Evolutionary conservation across 1,140 invertebrate genomes (phyloP), one percentile per base, ranked within the genome.

Genomic region (Patella vulgata): DNA sequence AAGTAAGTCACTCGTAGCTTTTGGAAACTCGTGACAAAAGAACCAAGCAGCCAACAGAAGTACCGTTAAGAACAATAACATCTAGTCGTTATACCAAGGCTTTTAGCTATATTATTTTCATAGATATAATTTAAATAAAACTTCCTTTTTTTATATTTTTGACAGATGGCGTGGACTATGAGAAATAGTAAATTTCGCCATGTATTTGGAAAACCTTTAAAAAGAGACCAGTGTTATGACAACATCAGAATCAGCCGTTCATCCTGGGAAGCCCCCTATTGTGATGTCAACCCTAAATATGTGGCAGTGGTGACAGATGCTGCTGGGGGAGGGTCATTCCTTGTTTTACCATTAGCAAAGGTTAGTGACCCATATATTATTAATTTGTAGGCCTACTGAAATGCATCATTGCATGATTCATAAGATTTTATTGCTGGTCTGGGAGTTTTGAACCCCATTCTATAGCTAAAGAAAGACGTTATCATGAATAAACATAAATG

Each of bases 291-390:
- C 87, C 96, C 97, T 21, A 99, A 99, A 86, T 99, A 98, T 86
- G 87, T 99, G 71, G 98, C 98, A 60, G 95, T 99, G 77, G 97
- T 99, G 83, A 97, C 97, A 52, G 97, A 99, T 85, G 96, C 95
- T 47, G 96, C 96, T 50, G 98, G 98, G 58, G 98, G 98, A 63
- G 96, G 96, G 59, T 95, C 97, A 60, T 99, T 99, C 86, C 93
- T 99, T 77, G 97, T 99, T 58, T 87, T 99, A 73, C 96, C 97
- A 42, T 90, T 98, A 65, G 94, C 92, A 80, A 98, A 98, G 90
- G 96, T 97, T 86, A 88, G 56, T 70, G n/a, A 57, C 21, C 21
- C 43, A 44, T 25, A n/a, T 40, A 46, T 17, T 6, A 11, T 33
- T 19, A 17, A 44, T 23, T 21, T n/a, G 8, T 6, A 23, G 25